Conservation (phyloP, 2,888 invertebrate species). For the Synergus laeviventris region DNA sequence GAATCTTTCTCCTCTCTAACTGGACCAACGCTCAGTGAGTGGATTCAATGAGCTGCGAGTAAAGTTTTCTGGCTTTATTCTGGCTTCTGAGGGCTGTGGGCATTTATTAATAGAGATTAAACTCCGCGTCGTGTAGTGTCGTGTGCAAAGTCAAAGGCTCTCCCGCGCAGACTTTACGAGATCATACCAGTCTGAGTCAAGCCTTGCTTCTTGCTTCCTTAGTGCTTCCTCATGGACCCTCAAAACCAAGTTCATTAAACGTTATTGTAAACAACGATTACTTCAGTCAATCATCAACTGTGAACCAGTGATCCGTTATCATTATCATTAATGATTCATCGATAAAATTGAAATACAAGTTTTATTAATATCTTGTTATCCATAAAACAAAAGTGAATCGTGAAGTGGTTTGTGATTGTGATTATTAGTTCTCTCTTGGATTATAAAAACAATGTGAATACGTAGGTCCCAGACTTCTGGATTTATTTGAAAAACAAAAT, state of each 20-base stretch:
- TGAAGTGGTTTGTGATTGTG: slow-evolving; percentile 8
- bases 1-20: neutral
- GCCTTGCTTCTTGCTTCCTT: slow-evolving; percentile 12
- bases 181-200: slow-evolving; percentile 68
- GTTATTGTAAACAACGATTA: neutral
- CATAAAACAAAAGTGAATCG: neutral
- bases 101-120: slow-evolving; percentile 76
- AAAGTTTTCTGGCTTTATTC: slow-evolving; percentile 63
- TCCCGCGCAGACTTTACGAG: slow-evolving; percentile 67
- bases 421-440: slow-evolving; percentile 1
- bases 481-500: neutral
- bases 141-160: slow-evolving; percentile 74
- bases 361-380: neutral
- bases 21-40: slow-evolving; percentile 38
- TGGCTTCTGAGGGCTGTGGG: slow-evolving; percentile 59
- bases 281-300: neutral
- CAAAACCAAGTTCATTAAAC: neutral
- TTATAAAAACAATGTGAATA: slow-evolving; percentile 15
- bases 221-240: neutral
- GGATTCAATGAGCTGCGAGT: slow-evolving; percentile 58
- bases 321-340: neutral
- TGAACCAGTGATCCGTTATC: neutral
- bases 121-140: slow-evolving; percentile 74
- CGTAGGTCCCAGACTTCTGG: neutral
- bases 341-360: neutral